Evolutionary conservation across 2,888 invertebrate genomes (phyloP).

Genomic region (Plusia festucae): DNA sequence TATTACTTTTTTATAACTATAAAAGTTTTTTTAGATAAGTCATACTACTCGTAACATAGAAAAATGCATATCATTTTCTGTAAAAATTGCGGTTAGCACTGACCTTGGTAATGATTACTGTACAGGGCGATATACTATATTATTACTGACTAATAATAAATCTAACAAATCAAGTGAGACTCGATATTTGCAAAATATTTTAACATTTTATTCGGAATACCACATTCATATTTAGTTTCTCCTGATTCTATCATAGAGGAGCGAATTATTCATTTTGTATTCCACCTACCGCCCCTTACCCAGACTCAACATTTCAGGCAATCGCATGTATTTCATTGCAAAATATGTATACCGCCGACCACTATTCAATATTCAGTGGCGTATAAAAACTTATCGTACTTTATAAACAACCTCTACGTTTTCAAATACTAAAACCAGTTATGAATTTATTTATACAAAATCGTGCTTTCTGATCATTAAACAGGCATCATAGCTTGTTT

Average conservation of each 20-base stretch:
- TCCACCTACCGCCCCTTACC: slow-evolving; percentile 39
- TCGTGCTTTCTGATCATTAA: neutral
- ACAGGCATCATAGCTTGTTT: neutral
- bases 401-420: slow-evolving; percentile 75
- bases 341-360: slow-evolving; percentile 68
- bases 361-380: slow-evolving; percentile 82
- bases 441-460: slow-evolving; percentile 16
- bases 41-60: no score
- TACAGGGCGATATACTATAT: no score
- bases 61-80: no score
- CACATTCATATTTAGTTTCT: slow-evolving; percentile 16
- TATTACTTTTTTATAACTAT: no score
- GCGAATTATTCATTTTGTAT: slow-evolving; percentile 54
- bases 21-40: no score
- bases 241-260: slow-evolving; percentile 20
- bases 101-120: no score
- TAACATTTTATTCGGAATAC: neutral
- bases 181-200: neutral
- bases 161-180: no score
- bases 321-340: slow-evolving; percentile 69
- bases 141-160: no score
- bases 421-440: slow-evolving; percentile 34
- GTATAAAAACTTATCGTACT: slow-evolving; percentile 78
- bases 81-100: no score
- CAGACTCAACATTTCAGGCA: slow-evolving; percentile 45